Base-by-base conservation (phyloP, 2,888 invertebrate species). In the Callosobruchus maculatus region DNA sequence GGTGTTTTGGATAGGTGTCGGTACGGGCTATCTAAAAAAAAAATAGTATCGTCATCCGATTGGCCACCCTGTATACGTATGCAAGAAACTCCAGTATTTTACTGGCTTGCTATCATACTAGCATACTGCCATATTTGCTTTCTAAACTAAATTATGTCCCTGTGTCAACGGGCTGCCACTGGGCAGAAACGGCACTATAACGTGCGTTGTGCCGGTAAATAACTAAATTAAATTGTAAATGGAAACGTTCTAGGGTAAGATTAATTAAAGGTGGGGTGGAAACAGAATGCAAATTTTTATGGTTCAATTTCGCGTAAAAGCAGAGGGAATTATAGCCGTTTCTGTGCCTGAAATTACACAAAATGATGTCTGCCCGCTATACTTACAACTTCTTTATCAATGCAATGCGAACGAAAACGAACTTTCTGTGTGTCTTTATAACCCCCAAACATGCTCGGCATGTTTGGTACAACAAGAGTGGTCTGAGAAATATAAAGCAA, bases 181-280 rank as follows among this genome's bases (percentile, higher is more conserved):
- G 67, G 67, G 71, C 68, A 71, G 70, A 73, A 73, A 68, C 68
- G 77, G 77, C 78, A 49, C 49, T 49, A 49, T 49, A 49, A 5
- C 80, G 81, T 81, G 80, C 79, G 77, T 78, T 76, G 73, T 78
- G 81, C 77, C 80, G 80, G 78, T 81, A 82, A 83, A 84, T 84
- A 81, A 82, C 82, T 82, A 83, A 84, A 84, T 84, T 84, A 82
- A 82, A 83, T 81, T 81, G 80, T 79, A 78, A 81, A 83, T 81
- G 78, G 79, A 76, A 78, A 73, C 77, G 79, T 78, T 78, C 77
- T 74, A 77, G 80, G 82, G 80, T 80, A 79, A 81, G 80, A 82
- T 81, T 81, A 81, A 83, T 83, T 82, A 79, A 79, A 78, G 81
- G 79, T 79, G 77, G 81, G 80, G 81, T 78, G 76, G 77, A 75